A percentile compares a stretch with the other conserved stretches of the same genome.
These are phyloP conservation scores for Suillia variegata DNA, from an alignment of 2,888 invertebrate genomes.

Conservation along the genomic window DNA sequence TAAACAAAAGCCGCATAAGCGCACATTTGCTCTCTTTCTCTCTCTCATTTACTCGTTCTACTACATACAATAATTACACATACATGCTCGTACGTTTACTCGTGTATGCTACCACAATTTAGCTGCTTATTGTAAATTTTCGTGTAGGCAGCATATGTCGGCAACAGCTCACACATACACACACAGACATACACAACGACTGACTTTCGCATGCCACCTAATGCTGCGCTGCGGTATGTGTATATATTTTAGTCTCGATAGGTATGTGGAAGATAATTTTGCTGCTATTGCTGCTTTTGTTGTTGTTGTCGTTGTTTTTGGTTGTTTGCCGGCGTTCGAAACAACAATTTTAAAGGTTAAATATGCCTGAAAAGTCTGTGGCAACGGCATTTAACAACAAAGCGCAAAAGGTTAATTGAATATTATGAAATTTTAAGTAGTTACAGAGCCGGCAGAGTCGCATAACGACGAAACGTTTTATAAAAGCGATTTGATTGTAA, in stretches of 20 bases:
- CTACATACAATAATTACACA: constrained; percentile 15
- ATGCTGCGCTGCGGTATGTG: not conserved
- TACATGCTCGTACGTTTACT: constrained; percentile 6
- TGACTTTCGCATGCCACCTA: constrained; percentile 7
- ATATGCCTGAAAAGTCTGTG: too few species aligned
- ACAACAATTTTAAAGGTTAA: too few species aligned
- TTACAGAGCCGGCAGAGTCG: too few species aligned
- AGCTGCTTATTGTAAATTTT: not conserved
- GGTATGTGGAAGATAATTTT: not conserved
- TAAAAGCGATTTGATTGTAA: too few species aligned
- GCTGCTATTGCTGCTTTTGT: not conserved
- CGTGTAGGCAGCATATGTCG: not conserved
- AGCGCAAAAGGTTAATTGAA: too few species aligned
- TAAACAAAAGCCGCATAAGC: constrained; percentile 1
- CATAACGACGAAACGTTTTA: too few species aligned
- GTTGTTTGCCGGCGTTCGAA: not conserved
- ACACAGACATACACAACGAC: constrained; percentile 1
- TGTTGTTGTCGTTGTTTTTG: not conserved
- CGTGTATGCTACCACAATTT: not conserved
- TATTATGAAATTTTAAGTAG: too few species aligned
- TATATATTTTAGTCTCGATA: too few species aligned
- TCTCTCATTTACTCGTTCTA: not conserved
- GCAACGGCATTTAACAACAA: too few species aligned
- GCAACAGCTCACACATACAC: not conserved
- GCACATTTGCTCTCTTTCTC: constrained; percentile 11